Percentiles rank a stretch among this genome's conserved stretches.
phyloP scores from a whole-genome alignment of 1,140 invertebrate genomes.

The Aphaenogaster ashmeadi region DNA sequence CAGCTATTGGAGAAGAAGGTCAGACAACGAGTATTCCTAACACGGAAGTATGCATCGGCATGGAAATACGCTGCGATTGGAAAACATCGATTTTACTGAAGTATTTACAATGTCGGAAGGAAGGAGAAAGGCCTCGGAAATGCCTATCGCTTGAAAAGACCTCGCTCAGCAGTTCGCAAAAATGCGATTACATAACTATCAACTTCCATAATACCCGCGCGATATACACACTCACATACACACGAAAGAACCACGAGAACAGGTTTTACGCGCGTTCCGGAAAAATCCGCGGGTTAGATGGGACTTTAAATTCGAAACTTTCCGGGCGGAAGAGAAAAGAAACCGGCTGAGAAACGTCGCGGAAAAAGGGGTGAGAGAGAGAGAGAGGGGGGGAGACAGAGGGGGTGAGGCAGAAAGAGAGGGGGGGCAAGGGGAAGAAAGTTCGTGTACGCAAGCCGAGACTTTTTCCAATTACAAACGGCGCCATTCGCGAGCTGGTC shows the following conservation, averaged over 20 bases:
- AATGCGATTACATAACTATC: slow-evolving; percentile 38
- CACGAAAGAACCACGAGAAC: not conserved
- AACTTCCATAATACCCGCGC: slow-evolving; percentile 25
- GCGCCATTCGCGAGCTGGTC: slow-evolving; percentile 81
- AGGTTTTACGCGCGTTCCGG: slow-evolving; percentile 27
- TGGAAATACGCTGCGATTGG: not conserved
- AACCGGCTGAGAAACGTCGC: slow-evolving; percentile 43
- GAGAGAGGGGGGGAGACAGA: not conserved
- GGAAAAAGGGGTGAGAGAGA: not conserved
- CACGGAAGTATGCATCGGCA: not conserved
- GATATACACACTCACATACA: not conserved
- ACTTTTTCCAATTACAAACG: slow-evolving; percentile 85
- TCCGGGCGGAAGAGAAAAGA: slow-evolving; percentile 43
- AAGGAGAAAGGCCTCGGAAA: not conserved
- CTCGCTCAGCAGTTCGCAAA: slow-evolving; percentile 6
- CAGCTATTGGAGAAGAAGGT: not conserved
- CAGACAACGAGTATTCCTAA: slow-evolving; percentile 4
- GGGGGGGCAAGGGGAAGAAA: slow-evolving; percentile 69
- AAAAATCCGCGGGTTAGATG: slow-evolving; percentile 50
- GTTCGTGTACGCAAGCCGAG: slow-evolving; percentile 76
- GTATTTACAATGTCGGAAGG: not conserved
- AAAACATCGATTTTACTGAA: not conserved
- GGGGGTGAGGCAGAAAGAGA: slow-evolving; percentile 30
- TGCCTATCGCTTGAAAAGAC: slow-evolving; percentile 8
- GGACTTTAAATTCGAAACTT: slow-evolving; percentile 61